These are phyloP conservation scores for Aldabrachelys gigantea DNA, from an alignment of 2,113 vertebrate species.

Conservation along the genomic window DNA sequence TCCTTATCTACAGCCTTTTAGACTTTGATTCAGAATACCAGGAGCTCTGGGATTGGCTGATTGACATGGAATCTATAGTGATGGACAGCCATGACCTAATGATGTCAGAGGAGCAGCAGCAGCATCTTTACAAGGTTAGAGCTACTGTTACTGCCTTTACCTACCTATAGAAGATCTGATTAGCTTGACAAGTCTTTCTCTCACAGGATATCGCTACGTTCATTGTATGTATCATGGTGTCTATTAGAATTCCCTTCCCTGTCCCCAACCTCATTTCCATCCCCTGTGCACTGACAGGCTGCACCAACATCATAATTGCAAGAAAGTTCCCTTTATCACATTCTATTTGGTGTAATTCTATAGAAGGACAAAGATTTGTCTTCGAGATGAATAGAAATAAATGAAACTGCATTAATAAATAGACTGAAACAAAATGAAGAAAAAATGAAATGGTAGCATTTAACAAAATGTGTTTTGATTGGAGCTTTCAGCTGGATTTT, in stretches of 20 bases:
- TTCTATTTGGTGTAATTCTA: conserved; percentile 86
- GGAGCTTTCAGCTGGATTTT: conserved; percentile 77
- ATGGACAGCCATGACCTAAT: conserved; percentile 96
- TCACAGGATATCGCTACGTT: conserved; percentile 82
- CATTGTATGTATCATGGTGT: conserved; percentile 85
- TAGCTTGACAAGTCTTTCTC: conserved; percentile 86
- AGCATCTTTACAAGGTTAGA: conserved; percentile 96
- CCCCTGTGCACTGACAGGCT: conserved; percentile 82
- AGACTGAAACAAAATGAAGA: conserved; percentile 81
- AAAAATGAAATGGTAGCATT: conserved; percentile 70
- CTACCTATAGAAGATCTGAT: conserved; percentile 87
- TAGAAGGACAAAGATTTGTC: conserved; percentile 85
- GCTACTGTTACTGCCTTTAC: conserved; percentile 80
- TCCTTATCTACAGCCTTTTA: conserved; percentile 88
- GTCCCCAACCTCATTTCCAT: conserved; percentile 86
- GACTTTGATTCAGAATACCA: conserved; percentile 96
- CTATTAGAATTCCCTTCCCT: conserved; percentile 86
- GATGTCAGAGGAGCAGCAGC: conserved; percentile 98
- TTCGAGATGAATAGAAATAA: conserved; percentile 83
- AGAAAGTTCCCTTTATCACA: conserved; percentile 86
- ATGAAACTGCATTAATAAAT: conserved; percentile 83
- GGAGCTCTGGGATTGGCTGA: conserved; percentile 98
- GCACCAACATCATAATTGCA: conserved; percentile 85
- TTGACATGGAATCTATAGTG: conserved; percentile 97
- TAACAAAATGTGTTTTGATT: conserved; percentile 81